Base-by-base conservation (phyloP, 2,888 invertebrate species). In the Nebria salina region DNA sequence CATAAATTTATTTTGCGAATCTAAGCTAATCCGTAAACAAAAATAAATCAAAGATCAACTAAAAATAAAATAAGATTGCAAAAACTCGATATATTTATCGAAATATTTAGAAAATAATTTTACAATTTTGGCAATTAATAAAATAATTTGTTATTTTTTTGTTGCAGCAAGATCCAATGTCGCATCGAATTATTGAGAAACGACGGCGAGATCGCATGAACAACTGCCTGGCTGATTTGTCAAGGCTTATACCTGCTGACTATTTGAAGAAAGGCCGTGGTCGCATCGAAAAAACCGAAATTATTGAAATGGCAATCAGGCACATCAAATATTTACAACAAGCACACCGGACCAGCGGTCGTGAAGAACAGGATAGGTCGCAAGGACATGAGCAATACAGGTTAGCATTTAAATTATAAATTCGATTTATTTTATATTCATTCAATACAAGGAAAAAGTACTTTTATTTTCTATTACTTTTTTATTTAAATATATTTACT, bases 131-230 rank as follows among this genome's bases (percentile, higher is more conserved):
- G 11, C 1, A 15, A n/a, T 73, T 9, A 34, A 41, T 34, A 42
- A 41, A 41, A 42, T 34, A 42, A 7, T 41, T 73, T 73, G 11
- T 26, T 42, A 68, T 68, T 82, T 82, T 83, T 83, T 83, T 85
- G 85, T 87, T 86, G 72, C 89, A 95, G 93, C 94, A 98, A 96
- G 98, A 98, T 89, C 98, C 98, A 74, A 93, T 97, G 93, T 98
- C 98, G n/a, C 98, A 98, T 88, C 94, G 98, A 82, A 97, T 98
- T 85, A 98, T 98, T 84, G 98, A 98, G 90, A 98, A 98, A 89
- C 92, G 98, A 73, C 92, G 98, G 64, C 91, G 98, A 34, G 98
- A 98, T 89, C 93, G 98, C 79, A 98, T 98, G 98, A 98, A 98
- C 91, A 98, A 97, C 89, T 98, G 98, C 87, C 90, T 98, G 82